Evolutionary conservation across 2,888 invertebrate genomes (phyloP).

Genomic region (Drosophila diplacantha): DNA sequence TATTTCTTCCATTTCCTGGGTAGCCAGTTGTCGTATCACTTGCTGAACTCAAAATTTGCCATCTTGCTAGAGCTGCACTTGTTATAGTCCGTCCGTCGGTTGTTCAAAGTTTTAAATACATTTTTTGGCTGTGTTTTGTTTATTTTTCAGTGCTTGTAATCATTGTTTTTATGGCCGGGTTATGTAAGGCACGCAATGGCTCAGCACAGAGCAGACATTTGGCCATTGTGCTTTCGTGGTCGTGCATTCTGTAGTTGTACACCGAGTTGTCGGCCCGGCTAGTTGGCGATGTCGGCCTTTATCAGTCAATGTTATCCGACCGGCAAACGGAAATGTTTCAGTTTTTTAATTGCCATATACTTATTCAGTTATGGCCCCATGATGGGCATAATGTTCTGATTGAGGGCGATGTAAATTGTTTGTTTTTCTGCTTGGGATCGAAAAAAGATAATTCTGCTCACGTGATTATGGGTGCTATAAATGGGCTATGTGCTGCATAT

Average conservation of each 20-base stretch:
- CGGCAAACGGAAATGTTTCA: slow-evolving; percentile 56
- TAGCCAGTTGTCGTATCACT: slow-evolving; percentile 6
- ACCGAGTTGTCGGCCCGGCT: slow-evolving; percentile 35
- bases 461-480: slow-evolving; percentile 13
- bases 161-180: slow-evolving; percentile 37
- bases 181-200: slow-evolving; percentile 64
- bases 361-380: slow-evolving; percentile 28
- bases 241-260: slow-evolving; percentile 34
- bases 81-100: slow-evolving; percentile 33
- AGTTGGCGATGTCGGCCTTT: too few relatives aligned
- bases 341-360: slow-evolving; percentile 30
- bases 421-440: slow-evolving; percentile 1
- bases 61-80: slow-evolving; percentile 38
- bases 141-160: slow-evolving; percentile 28
- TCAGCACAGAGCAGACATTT: slow-evolving; percentile 39
- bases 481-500: background rate
- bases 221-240: slow-evolving; percentile 19
- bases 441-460: slow-evolving; percentile 1
- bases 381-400: slow-evolving; percentile 32
- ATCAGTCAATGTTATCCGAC: slow-evolving; percentile 62
- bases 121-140: slow-evolving; percentile 32
- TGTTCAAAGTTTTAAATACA: slow-evolving; percentile 34
- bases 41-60: background rate
- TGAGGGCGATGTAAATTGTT: slow-evolving; percentile 16
- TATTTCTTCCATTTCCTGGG: slow-evolving; percentile 1